Evolutionary conservation across 2,113 vertebrate species (phyloP).

Genomic region (Campylorhamphus procurvoides): DNA sequence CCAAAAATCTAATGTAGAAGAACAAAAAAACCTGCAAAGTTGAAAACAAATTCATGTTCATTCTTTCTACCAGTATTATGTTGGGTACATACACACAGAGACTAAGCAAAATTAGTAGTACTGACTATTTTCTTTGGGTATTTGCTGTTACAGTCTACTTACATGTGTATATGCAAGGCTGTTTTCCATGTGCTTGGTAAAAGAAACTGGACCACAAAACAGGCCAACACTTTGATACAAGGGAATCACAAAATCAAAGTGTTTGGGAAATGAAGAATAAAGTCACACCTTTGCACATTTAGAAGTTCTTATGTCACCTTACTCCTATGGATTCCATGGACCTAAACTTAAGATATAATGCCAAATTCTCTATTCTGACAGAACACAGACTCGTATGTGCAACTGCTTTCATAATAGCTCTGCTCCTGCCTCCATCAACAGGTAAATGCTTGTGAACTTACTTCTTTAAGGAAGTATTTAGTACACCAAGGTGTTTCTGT

Average conservation of each 20-base stretch:
- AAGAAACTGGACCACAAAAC: neutral
- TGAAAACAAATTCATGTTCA: neutral
- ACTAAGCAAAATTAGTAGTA: neutral
- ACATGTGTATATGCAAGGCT: fast-evolving
- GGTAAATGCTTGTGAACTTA: slow-evolving; percentile 47
- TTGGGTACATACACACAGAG: neutral
- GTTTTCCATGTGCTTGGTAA: neutral
- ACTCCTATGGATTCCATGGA: neutral
- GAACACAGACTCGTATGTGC: neutral
- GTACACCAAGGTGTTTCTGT: slow-evolving; percentile 90
- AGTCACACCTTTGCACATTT: neutral
- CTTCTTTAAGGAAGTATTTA: slow-evolving; percentile 90
- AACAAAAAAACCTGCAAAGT: neutral
- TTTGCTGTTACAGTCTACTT: neutral
- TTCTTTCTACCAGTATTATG: neutral
- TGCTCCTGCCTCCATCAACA: neutral
- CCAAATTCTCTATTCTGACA: neutral
- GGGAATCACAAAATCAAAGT: neutral
- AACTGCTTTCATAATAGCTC: neutral
- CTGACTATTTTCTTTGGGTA: neutral
- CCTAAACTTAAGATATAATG: neutral
- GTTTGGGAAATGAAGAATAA: neutral
- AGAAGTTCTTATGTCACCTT: neutral
- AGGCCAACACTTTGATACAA: neutral
- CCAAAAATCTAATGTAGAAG: fast-evolving